Conservation (phyloP, 2,888 invertebrate species). For the Drosophila cracens region DNA sequence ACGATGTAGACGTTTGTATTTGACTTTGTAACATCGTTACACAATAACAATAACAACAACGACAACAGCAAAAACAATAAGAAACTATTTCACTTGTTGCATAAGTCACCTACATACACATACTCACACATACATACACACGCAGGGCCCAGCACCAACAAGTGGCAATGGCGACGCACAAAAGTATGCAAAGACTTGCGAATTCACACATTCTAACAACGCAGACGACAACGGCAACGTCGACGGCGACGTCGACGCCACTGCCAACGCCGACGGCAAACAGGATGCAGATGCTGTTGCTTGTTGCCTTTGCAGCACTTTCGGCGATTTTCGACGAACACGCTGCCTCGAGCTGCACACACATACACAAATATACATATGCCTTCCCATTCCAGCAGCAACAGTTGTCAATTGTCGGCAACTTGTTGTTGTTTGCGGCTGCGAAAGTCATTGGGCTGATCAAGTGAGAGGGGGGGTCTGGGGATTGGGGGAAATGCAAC, state of each 20-base stretch:
- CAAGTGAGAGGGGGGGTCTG: neutral
- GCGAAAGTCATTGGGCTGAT: slow-evolving; percentile 23
- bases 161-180: slow-evolving; percentile 73
- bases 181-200: slow-evolving; percentile 78
- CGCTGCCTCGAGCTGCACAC: slow-evolving; percentile 34
- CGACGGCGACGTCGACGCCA: slow-evolving; percentile 30
- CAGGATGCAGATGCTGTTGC: slow-evolving; percentile 47
- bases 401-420: slow-evolving; percentile 70
- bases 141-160: slow-evolving; percentile 57
- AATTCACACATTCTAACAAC: slow-evolving; percentile 76
- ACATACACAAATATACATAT: slow-evolving; percentile 5
- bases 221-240: slow-evolving; percentile 15
- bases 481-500: neutral
- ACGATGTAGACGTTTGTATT: slow-evolving; percentile 72
- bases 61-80: slow-evolving; percentile 27
- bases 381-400: slow-evolving; percentile 44
- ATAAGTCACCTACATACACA: slow-evolving; percentile 58
- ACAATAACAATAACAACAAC: slow-evolving; percentile 55
- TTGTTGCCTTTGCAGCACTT: slow-evolving; percentile 63
- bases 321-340: slow-evolving; percentile 73
- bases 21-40: slow-evolving; percentile 76
- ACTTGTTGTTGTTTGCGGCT: slow-evolving; percentile 65
- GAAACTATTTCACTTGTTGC: slow-evolving; percentile 76
- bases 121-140: slow-evolving; percentile 20
- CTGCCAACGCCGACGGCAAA: slow-evolving; percentile 30